phyloP scores from a whole-genome alignment of 2,888 invertebrate species.

The Adelphocoris suturalis region DNA sequence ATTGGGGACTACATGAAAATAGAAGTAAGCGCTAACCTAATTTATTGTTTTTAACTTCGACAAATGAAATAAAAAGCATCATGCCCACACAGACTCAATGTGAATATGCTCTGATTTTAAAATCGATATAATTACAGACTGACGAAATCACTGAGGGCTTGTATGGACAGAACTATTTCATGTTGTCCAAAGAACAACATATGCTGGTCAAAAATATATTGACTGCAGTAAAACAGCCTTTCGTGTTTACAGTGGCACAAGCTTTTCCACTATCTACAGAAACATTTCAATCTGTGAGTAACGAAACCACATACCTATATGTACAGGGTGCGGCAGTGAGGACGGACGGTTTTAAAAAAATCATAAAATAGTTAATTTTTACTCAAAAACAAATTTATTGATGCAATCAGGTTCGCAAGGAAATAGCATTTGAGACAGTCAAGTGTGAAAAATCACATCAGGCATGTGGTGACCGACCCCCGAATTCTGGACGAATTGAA shows the following conservation, averaged over 20 bases:
- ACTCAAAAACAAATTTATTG: no score
- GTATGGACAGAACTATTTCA: slow-evolving; percentile 13
- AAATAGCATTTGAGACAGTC: no score
- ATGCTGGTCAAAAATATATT: background rate
- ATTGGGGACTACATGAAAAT: slow-evolving; percentile 42
- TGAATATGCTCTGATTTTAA: background rate
- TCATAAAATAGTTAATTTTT: no score
- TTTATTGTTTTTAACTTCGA: background rate
- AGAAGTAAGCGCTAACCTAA: slow-evolving; percentile 17
- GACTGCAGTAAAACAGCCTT: background rate
- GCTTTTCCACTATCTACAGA: slow-evolving; percentile 38
- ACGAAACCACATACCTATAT: no score
- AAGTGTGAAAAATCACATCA: no score
- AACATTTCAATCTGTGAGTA: slow-evolving; percentile 32
- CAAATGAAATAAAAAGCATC: background rate
- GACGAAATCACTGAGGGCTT: slow-evolving; percentile 13
- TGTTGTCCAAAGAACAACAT: background rate
- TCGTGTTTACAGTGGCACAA: slow-evolving; percentile 7
- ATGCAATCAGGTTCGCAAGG: no score
- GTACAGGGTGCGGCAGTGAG: no score
- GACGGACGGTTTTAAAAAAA: no score
- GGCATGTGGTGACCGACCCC: no score
- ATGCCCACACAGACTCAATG: background rate
- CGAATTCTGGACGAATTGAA: no score
- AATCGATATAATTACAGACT: background rate